Evolutionary conservation across 2,888 invertebrate genomes (phyloP).

Genomic region (Ornithoptera priamus): DNA sequence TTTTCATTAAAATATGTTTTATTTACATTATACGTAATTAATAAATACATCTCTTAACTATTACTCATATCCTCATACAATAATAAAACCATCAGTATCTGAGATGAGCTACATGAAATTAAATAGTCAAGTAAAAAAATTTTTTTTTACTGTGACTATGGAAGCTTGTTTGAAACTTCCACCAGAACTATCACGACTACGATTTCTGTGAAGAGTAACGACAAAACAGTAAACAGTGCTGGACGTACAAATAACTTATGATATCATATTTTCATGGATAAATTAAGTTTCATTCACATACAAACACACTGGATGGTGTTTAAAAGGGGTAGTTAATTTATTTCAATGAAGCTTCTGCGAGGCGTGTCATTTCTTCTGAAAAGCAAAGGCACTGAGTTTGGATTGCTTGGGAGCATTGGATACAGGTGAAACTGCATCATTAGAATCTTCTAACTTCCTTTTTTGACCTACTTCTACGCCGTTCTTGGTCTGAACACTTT

Average conservation of each 20-base stretch:
- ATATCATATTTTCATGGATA: no score
- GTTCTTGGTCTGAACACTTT: slow-evolving; percentile 55
- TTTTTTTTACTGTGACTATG: no score
- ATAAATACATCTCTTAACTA: not conserved
- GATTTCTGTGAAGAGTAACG: no score
- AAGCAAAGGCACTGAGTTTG: slow-evolving; percentile 73
- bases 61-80: slow-evolving; percentile 14
- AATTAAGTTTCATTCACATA: no score
- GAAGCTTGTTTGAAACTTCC: no score
- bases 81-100: not conserved
- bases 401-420: slow-evolving; percentile 68
- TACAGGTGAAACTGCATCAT: slow-evolving; percentile 46
- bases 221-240: no score
- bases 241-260: no score
- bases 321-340: not conserved
- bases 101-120: no score
- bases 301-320: not conserved
- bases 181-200: no score
- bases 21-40: slow-evolving; percentile 1
- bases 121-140: no score
- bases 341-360: not conserved
- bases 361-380: slow-evolving; percentile 39
- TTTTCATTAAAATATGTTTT: not conserved
- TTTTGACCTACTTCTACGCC: slow-evolving; percentile 50
- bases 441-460: slow-evolving; percentile 58